These are phyloP conservation scores for Agrochola macilenta DNA, from an alignment of 2,888 invertebrate genomes.

Conservation along the genomic window DNA sequence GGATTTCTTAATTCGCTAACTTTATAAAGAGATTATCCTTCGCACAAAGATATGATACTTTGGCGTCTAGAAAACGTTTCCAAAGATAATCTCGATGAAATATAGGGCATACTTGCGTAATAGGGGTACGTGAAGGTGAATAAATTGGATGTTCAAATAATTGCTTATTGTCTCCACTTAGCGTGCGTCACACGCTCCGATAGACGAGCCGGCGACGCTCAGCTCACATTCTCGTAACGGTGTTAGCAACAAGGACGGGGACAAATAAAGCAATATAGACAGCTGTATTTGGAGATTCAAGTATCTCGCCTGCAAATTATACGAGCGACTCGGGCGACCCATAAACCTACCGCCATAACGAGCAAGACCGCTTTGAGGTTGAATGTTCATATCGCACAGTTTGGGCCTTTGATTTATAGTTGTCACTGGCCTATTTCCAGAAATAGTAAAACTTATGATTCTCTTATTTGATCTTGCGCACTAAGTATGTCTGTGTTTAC, in stretches of 20 bases:
- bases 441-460: constrained; percentile 37
- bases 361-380: constrained; percentile 53
- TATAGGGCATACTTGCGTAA: constrained; percentile 48
- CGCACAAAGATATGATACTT: constrained; percentile 31
- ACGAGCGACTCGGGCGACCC: constrained; percentile 63
- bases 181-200: constrained; percentile 60
- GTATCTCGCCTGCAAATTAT: constrained; percentile 66
- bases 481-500: constrained; percentile 25
- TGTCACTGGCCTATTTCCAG: constrained; percentile 45
- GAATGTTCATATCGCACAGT: constrained; percentile 45
- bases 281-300: constrained; percentile 72
- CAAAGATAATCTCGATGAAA: constrained; percentile 42
- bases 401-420: constrained; percentile 54
- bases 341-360: constrained; percentile 64
- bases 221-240: constrained; percentile 56
- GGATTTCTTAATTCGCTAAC: constrained; percentile 53
- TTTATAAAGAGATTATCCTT: constrained; percentile 39
- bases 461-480: constrained; percentile 28
- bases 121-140: constrained; percentile 53
- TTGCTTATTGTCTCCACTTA: constrained; percentile 63
- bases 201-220: constrained; percentile 63
- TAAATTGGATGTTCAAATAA: constrained; percentile 60
- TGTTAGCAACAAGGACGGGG: constrained; percentile 66
- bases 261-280: constrained; percentile 74
- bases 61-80: constrained; percentile 35